Evolutionary conservation across 1,140 invertebrate species (phyloP), one percentile per base, ranked within the genome.

Genomic region (Bombus impatiens): DNA sequence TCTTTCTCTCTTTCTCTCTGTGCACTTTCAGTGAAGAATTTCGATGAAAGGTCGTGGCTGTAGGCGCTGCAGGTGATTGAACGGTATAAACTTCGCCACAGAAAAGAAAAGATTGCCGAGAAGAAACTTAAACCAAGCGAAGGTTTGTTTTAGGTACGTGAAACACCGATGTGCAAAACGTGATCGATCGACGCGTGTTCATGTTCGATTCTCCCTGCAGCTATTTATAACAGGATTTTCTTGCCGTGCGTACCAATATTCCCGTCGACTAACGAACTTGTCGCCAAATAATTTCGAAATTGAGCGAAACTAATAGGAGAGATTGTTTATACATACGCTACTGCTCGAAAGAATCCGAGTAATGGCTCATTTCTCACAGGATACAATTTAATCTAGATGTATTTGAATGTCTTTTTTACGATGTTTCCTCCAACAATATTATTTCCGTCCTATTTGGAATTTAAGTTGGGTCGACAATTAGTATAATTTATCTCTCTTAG

Each of bases 21-120:
- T 28, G 3, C 10, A 42, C 70, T 28, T 40, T 28, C 4, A 6
- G 42, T 35, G 40, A 37, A 28, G 81, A 88, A 88, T 88, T 86
- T 88, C 74, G 86, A 86, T 83, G 87, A 81, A 57, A 89, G 86
- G 65, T 86, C 68, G 74, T 42, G 68, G 76, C 35, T 18, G 67
- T 44, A 78, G 62, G 42, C 81, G 37, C 62, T 65, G 67, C 35
- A 35, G 82, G 65, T n/a, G 57, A 59, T 28, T 10, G 57, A 59
- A 59, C 59, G 22, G 59, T 62, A 62, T 62, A n/a, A 62, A 62
- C 59, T 62, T 62, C 59, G 28, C 59, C 59, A n/a, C 68, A 35
- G 37, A 25, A n/a, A 42, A n/a, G 70, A 42, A 44, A n/a, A 42
- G 40, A 72, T 71, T 71, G 4, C 25, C 0, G 12, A 5, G 18